phyloP scores from a whole-genome alignment of 1,140 invertebrate species.

The Brachionus sp. region DNA sequence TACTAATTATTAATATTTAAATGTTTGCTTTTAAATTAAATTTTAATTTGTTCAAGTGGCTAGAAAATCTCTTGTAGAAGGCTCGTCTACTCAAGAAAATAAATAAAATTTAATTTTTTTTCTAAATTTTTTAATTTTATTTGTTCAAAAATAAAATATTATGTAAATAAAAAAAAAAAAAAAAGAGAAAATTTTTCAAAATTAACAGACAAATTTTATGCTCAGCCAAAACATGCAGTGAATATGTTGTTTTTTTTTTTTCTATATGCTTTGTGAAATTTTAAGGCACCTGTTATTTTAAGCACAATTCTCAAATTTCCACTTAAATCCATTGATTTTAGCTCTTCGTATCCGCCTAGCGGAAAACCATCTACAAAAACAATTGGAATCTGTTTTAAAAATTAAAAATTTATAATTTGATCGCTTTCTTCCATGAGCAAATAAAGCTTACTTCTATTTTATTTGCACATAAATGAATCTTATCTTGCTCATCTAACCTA shows the following conservation, averaged over 20 bases:
- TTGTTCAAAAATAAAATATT: neutral
- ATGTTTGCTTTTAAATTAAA: neutral
- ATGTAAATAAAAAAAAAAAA: slow-evolving; percentile 17
- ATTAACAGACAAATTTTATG: neutral
- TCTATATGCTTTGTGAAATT: neutral
- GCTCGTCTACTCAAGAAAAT: neutral
- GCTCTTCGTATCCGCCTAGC: neutral
- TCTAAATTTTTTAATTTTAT: neutral
- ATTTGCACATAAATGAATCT: neutral
- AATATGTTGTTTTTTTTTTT: neutral
- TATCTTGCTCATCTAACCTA: neutral
- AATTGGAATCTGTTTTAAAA: neutral
- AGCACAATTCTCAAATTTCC: slow-evolving; percentile 22
- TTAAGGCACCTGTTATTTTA: neutral
- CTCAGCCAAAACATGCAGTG: neutral
- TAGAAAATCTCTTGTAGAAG: neutral
- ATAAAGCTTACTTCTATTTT: neutral
- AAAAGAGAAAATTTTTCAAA: neutral
- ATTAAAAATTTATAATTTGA: neutral
- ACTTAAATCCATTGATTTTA: neutral
- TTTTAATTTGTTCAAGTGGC: neutral
- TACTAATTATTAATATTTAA: neutral
- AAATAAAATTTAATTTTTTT: slow-evolving; percentile 30
- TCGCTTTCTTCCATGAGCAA: neutral
- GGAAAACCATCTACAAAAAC: neutral